phyloP scores from a whole-genome alignment of 2,888 invertebrate species.

The Neoaliturus tenellus region DNA sequence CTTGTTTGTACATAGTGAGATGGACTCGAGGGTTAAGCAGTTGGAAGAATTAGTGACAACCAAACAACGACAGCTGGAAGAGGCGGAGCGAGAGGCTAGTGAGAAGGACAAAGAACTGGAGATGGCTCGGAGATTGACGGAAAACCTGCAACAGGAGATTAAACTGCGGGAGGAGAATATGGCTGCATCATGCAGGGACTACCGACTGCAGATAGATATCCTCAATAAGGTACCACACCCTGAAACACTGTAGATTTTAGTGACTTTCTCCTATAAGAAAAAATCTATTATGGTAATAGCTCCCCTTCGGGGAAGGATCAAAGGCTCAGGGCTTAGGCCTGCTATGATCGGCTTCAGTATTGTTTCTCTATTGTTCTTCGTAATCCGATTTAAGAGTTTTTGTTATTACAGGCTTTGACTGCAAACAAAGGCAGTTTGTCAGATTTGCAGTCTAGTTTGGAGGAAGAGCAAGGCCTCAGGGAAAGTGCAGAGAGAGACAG shows the following conservation, averaged over 20 bases:
- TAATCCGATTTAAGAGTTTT: no score
- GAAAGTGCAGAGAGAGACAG: background rate
- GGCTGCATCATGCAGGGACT: background rate
- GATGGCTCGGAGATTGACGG: background rate
- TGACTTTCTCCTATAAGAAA: no score
- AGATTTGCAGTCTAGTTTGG: background rate
- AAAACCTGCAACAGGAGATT: slow-evolving; percentile 1
- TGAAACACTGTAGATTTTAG: no score
- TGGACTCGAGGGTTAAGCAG: slow-evolving; percentile 24
- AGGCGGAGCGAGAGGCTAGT: background rate
- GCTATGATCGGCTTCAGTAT: no score
- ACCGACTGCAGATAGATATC: slow-evolving; percentile 31
- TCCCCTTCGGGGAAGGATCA: no score
- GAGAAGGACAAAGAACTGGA: background rate
- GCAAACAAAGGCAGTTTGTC: slow-evolving; percentile 7
- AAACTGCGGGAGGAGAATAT: slow-evolving; percentile 7
- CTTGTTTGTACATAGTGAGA: slow-evolving; percentile 1
- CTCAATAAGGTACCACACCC: slow-evolving; percentile 43
- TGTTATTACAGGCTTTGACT: slow-evolving; percentile 19
- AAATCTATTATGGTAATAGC: no score
- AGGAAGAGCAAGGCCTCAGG: background rate
- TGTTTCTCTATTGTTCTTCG: no score
- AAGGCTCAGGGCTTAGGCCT: no score
- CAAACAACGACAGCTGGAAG: slow-evolving; percentile 11
- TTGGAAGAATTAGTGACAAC: background rate